Evolutionary conservation across 2,888 invertebrate genomes (phyloP), one percentile per base, ranked within the genome.

Genomic region (Hypsopygia costalis): DNA sequence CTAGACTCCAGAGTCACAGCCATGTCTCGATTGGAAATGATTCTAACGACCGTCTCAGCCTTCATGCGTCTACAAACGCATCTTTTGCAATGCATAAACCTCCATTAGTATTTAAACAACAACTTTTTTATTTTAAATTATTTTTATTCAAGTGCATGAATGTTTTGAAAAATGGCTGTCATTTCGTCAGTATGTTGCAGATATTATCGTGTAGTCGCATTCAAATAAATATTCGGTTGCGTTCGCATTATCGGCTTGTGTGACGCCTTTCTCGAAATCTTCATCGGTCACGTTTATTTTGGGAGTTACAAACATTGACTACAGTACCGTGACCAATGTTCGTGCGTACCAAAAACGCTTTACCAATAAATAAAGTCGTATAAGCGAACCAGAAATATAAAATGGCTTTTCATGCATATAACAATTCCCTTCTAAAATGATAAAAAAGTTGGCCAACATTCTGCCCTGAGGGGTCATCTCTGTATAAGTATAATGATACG

Each of bases 241-340:
- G 69, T 53, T 61, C 52, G 65, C 58, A 69, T 66, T 67, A 69
- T 63, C 59, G 64, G 60, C 49, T 60, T 61, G 65, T 69, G 58
- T 74, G 77, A 74, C 75, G 78, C 67, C 66, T 77, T 78, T 75
- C 69, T 67, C 65, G 58, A 77, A 75, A 76, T 72, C 69, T 55
- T 71, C 69, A 60, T 59, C 60, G 58, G 69, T 81, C 81, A 77
- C 61, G 69, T 75, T 80, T 86, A 85, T 83, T 85, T 83, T 56
- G 63, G 73, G 75, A 70, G 60, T 42, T 56, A 58, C 60, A 65
- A 61, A 61, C 55, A 62, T 56, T 58, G 54, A 56, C 58, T 62
- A 57, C 55, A 51, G 40, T 33, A 51, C 52, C 54, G 55, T 47
- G 50, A 52, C 48, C 47, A 51, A 47, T 38, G 46, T 47, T 21